Evolutionary conservation across 1,140 invertebrate species (phyloP).

Genomic region (Sipha flava): DNA sequence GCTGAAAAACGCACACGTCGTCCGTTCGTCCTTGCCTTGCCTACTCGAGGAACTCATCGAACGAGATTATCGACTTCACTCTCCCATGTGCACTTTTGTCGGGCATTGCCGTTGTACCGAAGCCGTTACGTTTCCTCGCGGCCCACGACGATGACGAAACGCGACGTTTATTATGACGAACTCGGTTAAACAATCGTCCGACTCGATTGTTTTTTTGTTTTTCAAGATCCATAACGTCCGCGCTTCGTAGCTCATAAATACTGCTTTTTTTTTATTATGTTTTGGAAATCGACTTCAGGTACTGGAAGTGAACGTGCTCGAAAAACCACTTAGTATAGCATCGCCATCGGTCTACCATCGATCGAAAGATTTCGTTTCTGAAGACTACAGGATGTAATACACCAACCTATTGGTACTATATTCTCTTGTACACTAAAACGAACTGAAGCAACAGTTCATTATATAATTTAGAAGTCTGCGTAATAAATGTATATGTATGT

Average conservation of each 20-base stretch:
- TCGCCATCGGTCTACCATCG: too few species aligned
- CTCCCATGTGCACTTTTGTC: neutral
- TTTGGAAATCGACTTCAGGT: too few species aligned
- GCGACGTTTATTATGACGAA: neutral
- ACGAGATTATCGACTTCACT: neutral
- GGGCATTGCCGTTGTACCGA: neutral
- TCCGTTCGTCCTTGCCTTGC: neutral
- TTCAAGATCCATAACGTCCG: neutral
- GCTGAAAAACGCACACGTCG: neutral
- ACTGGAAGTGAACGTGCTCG: too few species aligned
- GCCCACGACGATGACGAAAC: neutral
- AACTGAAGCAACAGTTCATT: too few species aligned
- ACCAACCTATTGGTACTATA: too few species aligned
- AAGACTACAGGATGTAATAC: too few species aligned
- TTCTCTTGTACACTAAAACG: too few species aligned
- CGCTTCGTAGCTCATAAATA: neutral
- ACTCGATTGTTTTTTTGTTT: neutral
- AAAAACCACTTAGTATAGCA: too few species aligned
- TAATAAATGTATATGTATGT: too few species aligned
- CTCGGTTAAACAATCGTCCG: neutral
- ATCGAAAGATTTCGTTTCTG: too few species aligned
- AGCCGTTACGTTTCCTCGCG: neutral
- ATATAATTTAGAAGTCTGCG: too few species aligned
- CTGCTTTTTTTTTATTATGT: too few species aligned
- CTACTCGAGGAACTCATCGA: neutral